Percentiles rank a stretch among this genome's conserved stretches.
phyloP scores from a whole-genome alignment of 2,888 invertebrate genomes.

The Philhelius pedissequus region DNA sequence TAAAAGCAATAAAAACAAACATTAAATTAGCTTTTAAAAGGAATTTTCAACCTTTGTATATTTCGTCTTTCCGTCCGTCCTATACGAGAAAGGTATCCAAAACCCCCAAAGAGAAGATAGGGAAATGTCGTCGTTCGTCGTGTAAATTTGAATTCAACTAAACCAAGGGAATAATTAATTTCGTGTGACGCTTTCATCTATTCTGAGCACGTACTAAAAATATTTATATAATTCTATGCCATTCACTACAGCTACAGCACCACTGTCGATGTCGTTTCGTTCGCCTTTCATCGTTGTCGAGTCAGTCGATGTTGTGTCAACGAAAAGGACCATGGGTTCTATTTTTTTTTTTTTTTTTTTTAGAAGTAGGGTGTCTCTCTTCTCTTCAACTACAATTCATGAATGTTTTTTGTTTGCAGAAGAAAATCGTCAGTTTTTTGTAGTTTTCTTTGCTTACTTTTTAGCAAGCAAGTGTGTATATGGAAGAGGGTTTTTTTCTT shows the following conservation, averaged over 20 bases:
- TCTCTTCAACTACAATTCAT: slow-evolving; percentile 14
- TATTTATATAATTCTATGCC: slow-evolving; percentile 29
- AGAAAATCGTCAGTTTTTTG: background rate
- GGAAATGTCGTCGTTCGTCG: background rate
- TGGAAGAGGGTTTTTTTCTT: background rate
- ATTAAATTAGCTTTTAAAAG: background rate
- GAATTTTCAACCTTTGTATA: background rate
- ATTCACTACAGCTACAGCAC: slow-evolving; percentile 40
- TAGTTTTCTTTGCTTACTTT: background rate
- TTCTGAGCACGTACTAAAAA: slow-evolving; percentile 43
- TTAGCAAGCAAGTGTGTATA: background rate
- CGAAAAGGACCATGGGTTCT: slow-evolving; percentile 1
- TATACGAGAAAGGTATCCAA: background rate
- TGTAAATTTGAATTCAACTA: slow-evolving; percentile 20
- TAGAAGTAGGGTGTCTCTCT: background rate
- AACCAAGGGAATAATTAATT: slow-evolving; percentile 45
- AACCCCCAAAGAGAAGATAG: background rate
- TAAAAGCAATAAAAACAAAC: background rate
- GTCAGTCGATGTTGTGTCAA: slow-evolving; percentile 24
- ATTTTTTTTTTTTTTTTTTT: background rate
- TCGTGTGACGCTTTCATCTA: slow-evolving; percentile 1
- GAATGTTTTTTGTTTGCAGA: slow-evolving; percentile 32
- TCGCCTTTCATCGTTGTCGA: background rate
- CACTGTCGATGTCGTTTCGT: background rate
- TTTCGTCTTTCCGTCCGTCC: too few species aligned